phyloP scores from a whole-genome alignment of 2,888 invertebrate species.

The Geophilus truncorum region DNA sequence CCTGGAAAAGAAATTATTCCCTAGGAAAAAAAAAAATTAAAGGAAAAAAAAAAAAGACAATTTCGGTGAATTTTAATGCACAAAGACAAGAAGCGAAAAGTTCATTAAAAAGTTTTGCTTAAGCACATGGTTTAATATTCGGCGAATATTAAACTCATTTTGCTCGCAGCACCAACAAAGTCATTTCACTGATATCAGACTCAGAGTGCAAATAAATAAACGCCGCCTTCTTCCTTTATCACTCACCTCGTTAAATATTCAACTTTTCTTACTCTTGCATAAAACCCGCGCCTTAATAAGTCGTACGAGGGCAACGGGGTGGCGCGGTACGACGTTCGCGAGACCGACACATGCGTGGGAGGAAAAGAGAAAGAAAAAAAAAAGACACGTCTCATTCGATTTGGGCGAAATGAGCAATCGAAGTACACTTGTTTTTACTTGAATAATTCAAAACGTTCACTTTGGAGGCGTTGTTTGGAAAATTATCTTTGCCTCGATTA shows the following conservation, averaged over 20 bases:
- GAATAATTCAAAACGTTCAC: constrained; percentile 20
- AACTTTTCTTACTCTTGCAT: constrained; percentile 24
- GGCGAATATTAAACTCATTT: constrained; percentile 24
- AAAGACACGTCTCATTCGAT: background rate
- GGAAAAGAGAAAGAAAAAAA: background rate
- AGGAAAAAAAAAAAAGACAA: background rate
- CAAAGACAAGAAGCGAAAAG: constrained; percentile 1
- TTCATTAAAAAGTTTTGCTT: constrained; percentile 27
- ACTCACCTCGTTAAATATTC: constrained; percentile 25
- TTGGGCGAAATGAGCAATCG: background rate
- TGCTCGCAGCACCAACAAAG: constrained; percentile 27
- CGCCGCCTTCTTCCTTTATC: constrained; percentile 22
- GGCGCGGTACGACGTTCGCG: background rate
- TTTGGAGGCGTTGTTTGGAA: constrained; percentile 18
- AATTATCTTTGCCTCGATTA: constrained; percentile 30
- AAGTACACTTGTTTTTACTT: constrained; percentile 18
- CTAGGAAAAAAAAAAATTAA: background rate
- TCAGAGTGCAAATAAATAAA: constrained; percentile 27
- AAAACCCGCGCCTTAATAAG: background rate
- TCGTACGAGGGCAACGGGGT: too few species aligned
- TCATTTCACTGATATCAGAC: constrained; percentile 25
- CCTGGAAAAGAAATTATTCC: background rate
- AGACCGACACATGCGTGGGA: background rate
- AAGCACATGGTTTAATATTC: constrained; percentile 27
- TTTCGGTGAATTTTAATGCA: background rate